These are phyloP conservation scores for Timandra comae DNA, from an alignment of 2,888 invertebrate genomes.

Conservation along the genomic window DNA sequence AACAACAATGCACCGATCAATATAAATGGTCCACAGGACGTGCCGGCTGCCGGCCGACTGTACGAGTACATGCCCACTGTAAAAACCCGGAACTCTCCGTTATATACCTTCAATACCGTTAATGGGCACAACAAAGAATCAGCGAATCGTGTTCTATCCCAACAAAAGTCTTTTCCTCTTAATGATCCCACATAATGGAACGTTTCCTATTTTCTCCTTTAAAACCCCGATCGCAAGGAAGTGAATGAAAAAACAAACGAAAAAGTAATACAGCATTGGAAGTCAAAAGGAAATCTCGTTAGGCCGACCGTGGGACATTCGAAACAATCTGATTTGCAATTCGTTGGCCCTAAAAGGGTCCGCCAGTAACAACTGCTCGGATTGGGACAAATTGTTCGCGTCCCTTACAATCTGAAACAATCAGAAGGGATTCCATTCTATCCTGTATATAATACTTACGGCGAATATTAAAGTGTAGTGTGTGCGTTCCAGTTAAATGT, in stretches of 20 bases:
- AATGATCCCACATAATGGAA: constrained; percentile 1
- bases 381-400: constrained; percentile 26
- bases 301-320: constrained; percentile 27
- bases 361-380: constrained; percentile 23
- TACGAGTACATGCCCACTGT: too few relatives aligned
- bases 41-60: too few relatives aligned
- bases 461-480: too few relatives aligned
- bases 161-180: neutral
- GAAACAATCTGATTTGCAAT: constrained; percentile 54
- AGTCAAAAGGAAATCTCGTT: constrained; percentile 29
- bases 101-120: too few relatives aligned
- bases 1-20: neutral
- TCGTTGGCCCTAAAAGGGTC: constrained; percentile 38
- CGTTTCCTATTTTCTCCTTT: constrained; percentile 7
- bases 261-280: constrained; percentile 7
- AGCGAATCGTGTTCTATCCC: neutral
- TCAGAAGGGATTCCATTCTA: constrained; percentile 26
- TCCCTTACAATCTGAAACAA: constrained; percentile 39
- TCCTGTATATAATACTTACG: constrained; percentile 5
- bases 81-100: too few relatives aligned
- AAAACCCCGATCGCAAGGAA: constrained; percentile 10
- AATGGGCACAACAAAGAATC: too few relatives aligned
- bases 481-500: too few relatives aligned
- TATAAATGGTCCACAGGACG: too few relatives aligned
- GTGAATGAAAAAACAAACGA: constrained; percentile 19